Conservation (phyloP, 1,140 invertebrate species). For the Diachasmimorpha longicaudata region DNA sequence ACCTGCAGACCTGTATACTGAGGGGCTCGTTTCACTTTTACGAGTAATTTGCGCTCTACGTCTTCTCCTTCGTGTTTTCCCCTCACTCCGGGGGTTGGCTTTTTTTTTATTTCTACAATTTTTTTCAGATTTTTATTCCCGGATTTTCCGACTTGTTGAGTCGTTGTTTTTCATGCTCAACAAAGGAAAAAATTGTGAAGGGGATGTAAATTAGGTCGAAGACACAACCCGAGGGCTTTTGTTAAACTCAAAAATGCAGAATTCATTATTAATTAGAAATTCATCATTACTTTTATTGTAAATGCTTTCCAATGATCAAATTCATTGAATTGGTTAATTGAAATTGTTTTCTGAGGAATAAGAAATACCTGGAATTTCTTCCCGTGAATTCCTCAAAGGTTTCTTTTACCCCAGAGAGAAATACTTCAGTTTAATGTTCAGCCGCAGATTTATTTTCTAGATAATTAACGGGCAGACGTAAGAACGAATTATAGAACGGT, state of each 20-base stretch:
- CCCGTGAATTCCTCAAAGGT: neutral
- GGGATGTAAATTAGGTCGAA: neutral
- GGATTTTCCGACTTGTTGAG: neutral
- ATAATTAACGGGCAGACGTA: neutral
- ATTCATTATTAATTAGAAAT: neutral
- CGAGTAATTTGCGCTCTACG: constrained; percentile 29
- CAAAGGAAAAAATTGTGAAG: no score
- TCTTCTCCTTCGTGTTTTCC: neutral
- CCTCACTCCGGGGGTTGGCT: neutral
- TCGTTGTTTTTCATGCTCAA: neutral
- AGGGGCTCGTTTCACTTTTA: constrained; percentile 30
- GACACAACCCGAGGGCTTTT: neutral
- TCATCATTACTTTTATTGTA: neutral
- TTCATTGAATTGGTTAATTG: neutral
- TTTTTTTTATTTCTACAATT: neutral
- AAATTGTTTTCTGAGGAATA: neutral
- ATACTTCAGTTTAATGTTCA: neutral
- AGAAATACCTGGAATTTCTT: neutral
- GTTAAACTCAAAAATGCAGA: neutral
- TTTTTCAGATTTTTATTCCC: neutral
- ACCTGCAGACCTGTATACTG: constrained; percentile 5
- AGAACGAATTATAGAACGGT: neutral
- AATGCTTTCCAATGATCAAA: neutral
- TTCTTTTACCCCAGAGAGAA: neutral
- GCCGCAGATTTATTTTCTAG: neutral